Evolutionary conservation across 2,888 invertebrate genomes (phyloP).

Genomic region (Labia minor): DNA sequence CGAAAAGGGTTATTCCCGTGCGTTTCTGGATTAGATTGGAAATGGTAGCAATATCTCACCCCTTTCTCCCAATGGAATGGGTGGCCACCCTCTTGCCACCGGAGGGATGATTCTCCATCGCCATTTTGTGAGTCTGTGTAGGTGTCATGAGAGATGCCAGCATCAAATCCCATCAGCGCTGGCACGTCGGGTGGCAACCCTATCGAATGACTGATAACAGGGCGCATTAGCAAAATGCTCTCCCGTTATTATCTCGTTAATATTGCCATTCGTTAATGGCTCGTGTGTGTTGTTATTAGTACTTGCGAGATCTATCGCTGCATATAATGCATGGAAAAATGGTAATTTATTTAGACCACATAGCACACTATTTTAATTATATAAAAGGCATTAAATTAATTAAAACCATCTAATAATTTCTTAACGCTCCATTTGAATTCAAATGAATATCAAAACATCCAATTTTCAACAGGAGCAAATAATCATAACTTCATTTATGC

Average conservation of each 20-base stretch:
- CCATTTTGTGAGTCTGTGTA: neutral
- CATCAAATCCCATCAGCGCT: neutral
- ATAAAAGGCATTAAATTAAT: neutral
- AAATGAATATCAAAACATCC: constrained; percentile 3
- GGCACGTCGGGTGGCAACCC: neutral
- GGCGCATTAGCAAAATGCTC: constrained; percentile 5
- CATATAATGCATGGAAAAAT: neutral
- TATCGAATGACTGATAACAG: neutral
- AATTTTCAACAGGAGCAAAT: neutral
- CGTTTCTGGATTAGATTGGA: constrained; percentile 5
- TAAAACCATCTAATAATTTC: constrained; percentile 13
- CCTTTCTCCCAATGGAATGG: neutral
- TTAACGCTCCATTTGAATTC: constrained; percentile 3
- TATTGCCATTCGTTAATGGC: constrained; percentile 13
- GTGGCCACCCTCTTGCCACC: neutral
- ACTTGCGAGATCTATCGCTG: neutral
- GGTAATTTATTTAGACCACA: neutral
- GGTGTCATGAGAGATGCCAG: neutral
- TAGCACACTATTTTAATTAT: constrained; percentile 7
- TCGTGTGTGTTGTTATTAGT: constrained; percentile 7
- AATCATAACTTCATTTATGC: neutral
- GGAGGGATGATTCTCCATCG: no score
- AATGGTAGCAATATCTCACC: neutral
- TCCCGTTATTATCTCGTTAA: constrained; percentile 13
- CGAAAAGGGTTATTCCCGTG: neutral